Percentiles rank a stretch among this genome's conserved stretches.
Conservation (phyloP, 1,140 invertebrate species). For the Condylostylus longicornis region DNA sequence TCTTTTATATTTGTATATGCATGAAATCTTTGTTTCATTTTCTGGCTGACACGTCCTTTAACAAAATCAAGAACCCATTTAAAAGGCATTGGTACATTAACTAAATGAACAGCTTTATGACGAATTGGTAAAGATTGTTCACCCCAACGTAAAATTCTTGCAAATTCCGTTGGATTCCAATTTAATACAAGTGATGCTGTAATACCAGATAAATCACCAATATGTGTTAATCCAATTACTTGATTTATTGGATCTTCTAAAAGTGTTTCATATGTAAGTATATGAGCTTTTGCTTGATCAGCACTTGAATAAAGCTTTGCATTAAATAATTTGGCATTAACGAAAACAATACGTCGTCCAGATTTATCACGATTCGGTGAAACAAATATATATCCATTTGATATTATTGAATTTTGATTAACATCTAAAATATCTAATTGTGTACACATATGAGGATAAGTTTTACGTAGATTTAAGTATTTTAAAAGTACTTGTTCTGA, state of each 20-base stretch:
- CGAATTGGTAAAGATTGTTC: constrained; percentile 65
- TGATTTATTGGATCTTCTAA: constrained; percentile 58
- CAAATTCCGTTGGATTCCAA: constrained; percentile 52
- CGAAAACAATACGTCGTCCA: constrained; percentile 53
- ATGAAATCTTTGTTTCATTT: constrained; percentile 49
- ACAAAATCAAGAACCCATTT: constrained; percentile 58
- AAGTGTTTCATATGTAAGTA: constrained; percentile 54
- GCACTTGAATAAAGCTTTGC: constrained; percentile 42
- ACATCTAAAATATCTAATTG: constrained; percentile 49
- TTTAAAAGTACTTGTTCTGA: constrained; percentile 63
- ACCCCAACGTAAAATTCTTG: constrained; percentile 48
- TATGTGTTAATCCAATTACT: constrained; percentile 49
- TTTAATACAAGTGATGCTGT: constrained; percentile 43
- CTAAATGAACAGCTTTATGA: constrained; percentile 55
- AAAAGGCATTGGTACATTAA: constrained; percentile 50
- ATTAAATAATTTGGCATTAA: constrained; percentile 49
- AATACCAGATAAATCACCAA: constrained; percentile 44
- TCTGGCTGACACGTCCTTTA: constrained; percentile 46
- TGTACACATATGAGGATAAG: constrained; percentile 43
- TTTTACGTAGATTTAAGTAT: constrained; percentile 57
- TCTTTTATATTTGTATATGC: constrained; percentile 47
- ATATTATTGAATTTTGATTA: constrained; percentile 44
- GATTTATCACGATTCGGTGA: constrained; percentile 52
- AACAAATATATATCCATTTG: constrained; percentile 52
- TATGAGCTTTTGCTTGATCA: constrained; percentile 50